Conservation (phyloP, 2,888 invertebrate genomes). For the Osmoderma eremita region DNA sequence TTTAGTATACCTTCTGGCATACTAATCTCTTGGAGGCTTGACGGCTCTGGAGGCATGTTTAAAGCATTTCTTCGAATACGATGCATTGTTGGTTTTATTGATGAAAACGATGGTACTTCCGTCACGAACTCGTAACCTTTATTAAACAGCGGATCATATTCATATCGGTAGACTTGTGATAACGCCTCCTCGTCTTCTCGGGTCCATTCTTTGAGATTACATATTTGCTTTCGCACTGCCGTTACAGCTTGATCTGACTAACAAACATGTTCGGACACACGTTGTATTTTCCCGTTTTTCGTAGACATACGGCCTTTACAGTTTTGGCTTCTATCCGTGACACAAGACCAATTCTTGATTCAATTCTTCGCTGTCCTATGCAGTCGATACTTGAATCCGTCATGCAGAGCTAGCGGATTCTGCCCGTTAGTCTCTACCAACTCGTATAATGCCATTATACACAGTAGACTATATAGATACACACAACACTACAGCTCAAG, state of each 20-base stretch:
- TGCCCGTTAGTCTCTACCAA: too few relatives aligned
- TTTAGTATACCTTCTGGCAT: not conserved
- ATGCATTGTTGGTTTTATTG: not conserved
- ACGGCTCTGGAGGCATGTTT: conserved; percentile 5
- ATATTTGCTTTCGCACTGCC: too few relatives aligned
- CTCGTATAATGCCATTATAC: too few relatives aligned
- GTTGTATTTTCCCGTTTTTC: conserved; percentile 5
- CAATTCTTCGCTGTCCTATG: conserved; percentile 1
- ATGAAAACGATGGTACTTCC: conserved; percentile 2
- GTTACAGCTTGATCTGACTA: too few relatives aligned
- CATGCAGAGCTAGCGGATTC: too few relatives aligned
- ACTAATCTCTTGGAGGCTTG: conserved; percentile 5
- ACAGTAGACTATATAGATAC: too few relatives aligned
- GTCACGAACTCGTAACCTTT: conserved; percentile 5
- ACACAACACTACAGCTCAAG: not conserved
- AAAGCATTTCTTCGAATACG: conserved; percentile 2
- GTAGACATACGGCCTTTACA: conserved; percentile 5
- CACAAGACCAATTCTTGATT: conserved; percentile 1
- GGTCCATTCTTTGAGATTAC: too few relatives aligned
- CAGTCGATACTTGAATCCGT: too few relatives aligned
- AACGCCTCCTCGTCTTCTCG: too few relatives aligned
- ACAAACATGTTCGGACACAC: not conserved
- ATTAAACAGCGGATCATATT: not conserved
- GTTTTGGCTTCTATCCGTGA: conserved; percentile 1
- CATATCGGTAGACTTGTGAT: conserved; percentile 1